Evolutionary conservation across 1,140 invertebrate species (phyloP), one percentile per base, ranked within the genome.

Genomic region (Drosophila jambulina): DNA sequence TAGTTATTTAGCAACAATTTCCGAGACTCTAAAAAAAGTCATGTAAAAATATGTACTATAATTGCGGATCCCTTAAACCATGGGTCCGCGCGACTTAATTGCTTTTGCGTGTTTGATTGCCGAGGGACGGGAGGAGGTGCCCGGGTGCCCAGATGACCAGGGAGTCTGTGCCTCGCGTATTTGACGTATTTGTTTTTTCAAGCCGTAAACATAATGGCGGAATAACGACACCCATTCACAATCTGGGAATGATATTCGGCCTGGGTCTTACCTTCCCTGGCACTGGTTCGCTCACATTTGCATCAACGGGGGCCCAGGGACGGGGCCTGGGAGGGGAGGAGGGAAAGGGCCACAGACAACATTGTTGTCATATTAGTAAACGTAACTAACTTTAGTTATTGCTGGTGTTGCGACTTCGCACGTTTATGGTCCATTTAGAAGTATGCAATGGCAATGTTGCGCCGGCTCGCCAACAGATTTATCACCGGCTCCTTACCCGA

Each of bases 331-430:
- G 32, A 13, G 43, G 19, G 7, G 45, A 4, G 32, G 10, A 38
- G 19, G 7, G 45, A 4, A 21, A 19, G 56, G 63, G 17, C 10
- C 45, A 1, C 4, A 19, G 48, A 82, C 84, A 88, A 88, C 84
- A 90, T 68, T 88, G 84, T 88, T 88, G 84, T 75, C 69, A 69
- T 88, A 90, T 88, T 88, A 88, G 84, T 85, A 84, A 90, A 90
- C 80, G 81, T 88, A 84, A 88, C 85, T 88, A 90, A 84, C 80
- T 88, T 88, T 90, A 88, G 84, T 88, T 88, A 84, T 88, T 88
- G 84, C 84, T 79, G 78, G 85, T 88, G 81, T 90, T 88, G 84
- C 53, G 81, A 90, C 87, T 88, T 90, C 59, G 84, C 71, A 69
- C 85, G 71, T 88, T 88, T 88, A 88, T 88, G 84, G 85, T 88